Evolutionary conservation across 2,113 vertebrate genomes (phyloP).

Genomic region (Cinclus cinclus): DNA sequence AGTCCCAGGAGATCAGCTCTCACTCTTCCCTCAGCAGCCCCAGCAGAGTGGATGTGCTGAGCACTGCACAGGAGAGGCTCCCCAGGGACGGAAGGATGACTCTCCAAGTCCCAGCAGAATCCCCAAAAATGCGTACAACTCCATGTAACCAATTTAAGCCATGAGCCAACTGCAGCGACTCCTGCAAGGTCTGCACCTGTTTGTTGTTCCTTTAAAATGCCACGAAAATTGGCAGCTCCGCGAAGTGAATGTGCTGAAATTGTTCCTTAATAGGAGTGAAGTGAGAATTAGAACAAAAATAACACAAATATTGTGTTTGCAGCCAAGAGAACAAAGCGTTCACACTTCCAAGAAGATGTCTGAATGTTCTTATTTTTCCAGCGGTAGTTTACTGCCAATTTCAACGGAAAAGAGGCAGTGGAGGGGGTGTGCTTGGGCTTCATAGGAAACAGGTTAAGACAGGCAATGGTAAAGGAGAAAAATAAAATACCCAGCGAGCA

Average conservation of each 20-base stretch:
- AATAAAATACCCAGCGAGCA: neutral
- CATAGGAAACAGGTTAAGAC: neutral
- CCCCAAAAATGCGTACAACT: rapidly evolving
- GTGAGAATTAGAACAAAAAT: neutral
- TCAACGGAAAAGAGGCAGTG: neutral
- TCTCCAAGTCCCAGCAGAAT: neutral
- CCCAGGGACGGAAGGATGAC: rapidly evolving
- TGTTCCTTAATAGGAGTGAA: neutral
- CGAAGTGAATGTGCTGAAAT: neutral
- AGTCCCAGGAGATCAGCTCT: neutral
- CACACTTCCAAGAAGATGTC: neutral
- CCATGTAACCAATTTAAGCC: neutral
- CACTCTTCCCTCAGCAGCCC: rapidly evolving
- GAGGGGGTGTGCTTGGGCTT: neutral
- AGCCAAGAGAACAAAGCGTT: neutral
- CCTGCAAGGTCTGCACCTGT: neutral
- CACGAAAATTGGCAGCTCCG: neutral
- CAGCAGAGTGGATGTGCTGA: neutral
- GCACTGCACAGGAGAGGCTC: neutral
- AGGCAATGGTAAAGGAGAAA: neutral
- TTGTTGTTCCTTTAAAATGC: neutral
- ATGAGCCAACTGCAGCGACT: rapidly evolving
- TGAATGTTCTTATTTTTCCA: neutral
- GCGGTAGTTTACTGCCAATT: neutral
- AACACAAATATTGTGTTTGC: neutral